Base-by-base conservation (phyloP, 2,797 vertebrate genomes). In the Antennarius maculatus region DNA sequence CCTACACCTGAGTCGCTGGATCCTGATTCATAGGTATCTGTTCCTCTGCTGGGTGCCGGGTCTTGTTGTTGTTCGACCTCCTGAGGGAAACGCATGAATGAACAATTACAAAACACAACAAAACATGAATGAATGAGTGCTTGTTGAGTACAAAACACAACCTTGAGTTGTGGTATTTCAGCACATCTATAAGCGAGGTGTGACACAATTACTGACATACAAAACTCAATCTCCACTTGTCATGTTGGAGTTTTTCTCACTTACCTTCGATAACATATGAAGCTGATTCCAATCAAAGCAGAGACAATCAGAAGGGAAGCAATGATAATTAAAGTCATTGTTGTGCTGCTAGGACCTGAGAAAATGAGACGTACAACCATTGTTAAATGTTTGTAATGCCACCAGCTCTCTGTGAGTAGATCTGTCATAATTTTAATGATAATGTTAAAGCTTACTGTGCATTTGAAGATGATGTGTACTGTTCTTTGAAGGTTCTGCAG, bases 261-360 rank as follows among this genome's bases (percentile, higher is more conserved):
- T 66, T 57, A 83, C 85, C 62, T 37, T 71, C 3, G 69, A 12
- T 62, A 62, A 11, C 7, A 70, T 0, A 39, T 37, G 13, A 42
- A 15, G 49, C 2, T 1, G 8, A 64, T 9, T 31, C 66, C 82
- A 0, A 66, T 9, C 5, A 50, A 2, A 34, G 6, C n/a, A 4
- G 39, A 11, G 50, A 47, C 0, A 4, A 62, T 29, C 1, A 17
- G 4, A 16, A 77, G 0, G 0, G 49, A 28, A 9, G 0, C 11
- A 7, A 28, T 14, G 27, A 13, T 0, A 13, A 66, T 16, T 6
- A 2, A 0, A 0, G 2, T 17, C n/a, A 23, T 13, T 13, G 45
- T 51, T 8, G 6, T 39, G 17, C 2, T 42, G 23, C 2, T 14
- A 2, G 9, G 0, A 15, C 0, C 75, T 79, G 62, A 6, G 0